These are phyloP conservation scores for Aricia artaxerxes DNA, from an alignment of 2,888 invertebrate genomes.

Conservation along the genomic window DNA sequence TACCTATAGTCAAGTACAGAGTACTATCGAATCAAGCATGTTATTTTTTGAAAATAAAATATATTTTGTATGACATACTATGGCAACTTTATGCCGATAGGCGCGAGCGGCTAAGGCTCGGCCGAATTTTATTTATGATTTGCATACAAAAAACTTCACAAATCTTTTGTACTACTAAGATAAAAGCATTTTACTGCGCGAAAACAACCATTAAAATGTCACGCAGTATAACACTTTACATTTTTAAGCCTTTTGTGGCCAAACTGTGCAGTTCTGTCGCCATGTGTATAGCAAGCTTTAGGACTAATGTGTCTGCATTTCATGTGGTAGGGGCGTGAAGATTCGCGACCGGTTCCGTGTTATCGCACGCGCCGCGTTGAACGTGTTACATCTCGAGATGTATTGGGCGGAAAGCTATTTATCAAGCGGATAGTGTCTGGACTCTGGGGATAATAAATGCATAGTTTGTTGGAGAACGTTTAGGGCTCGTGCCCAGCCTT, in stretches of 20 bases:
- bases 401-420: slow-evolving; percentile 42
- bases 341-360: slow-evolving; percentile 64
- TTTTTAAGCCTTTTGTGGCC: slow-evolving; percentile 31
- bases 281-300: background rate
- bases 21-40: too few species aligned
- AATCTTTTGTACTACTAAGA: too few species aligned
- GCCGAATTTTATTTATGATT: too few species aligned
- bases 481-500: background rate
- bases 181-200: too few species aligned
- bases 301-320: slow-evolving; percentile 49
- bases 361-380: slow-evolving; percentile 71
- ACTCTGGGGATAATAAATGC: background rate
- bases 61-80: too few species aligned
- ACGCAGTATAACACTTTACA: too few species aligned
- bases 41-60: too few species aligned
- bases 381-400: slow-evolving; percentile 46
- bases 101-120: too few species aligned
- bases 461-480: background rate
- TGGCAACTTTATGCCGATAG: too few species aligned
- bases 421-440: background rate
- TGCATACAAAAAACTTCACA: too few species aligned
- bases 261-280: slow-evolving; percentile 47
- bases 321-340: slow-evolving; percentile 53
- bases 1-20: too few species aligned
- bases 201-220: too few species aligned